Percentiles rank a stretch among this genome's conserved stretches.
These are phyloP conservation scores for Colius striatus DNA, from an alignment of 2,113 vertebrate species.

Conservation along the genomic window DNA sequence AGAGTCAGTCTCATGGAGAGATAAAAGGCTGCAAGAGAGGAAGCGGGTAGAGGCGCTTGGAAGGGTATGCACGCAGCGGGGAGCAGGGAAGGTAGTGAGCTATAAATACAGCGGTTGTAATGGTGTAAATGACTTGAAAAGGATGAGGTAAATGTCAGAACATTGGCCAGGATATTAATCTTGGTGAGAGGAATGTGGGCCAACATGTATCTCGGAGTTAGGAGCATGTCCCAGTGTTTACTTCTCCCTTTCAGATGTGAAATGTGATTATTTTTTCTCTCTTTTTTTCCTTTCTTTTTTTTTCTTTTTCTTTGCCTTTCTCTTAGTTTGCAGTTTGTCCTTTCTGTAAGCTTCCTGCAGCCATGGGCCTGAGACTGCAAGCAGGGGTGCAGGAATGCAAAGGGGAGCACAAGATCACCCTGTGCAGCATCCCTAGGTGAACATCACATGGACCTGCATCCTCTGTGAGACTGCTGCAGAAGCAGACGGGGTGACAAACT, in stretches of 20 bases:
- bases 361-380: background rate
- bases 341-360: background rate
- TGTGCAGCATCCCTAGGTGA: background rate
- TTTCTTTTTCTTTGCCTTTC: background rate
- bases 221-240: background rate
- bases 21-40: constrained; percentile 26
- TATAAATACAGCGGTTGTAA: constrained; percentile 30
- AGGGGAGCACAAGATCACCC: background rate
- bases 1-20: background rate
- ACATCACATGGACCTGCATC: accelerated
- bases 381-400: background rate
- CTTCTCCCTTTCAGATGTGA: background rate
- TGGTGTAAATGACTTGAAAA: constrained; percentile 55
- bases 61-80: background rate
- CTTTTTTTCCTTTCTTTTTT: background rate
- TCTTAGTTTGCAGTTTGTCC: too few relatives aligned
- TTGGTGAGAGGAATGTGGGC: constrained; percentile 44
- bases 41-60: constrained; percentile 2
- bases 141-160: constrained; percentile 57
- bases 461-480: background rate
- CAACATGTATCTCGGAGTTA: constrained; percentile 6
- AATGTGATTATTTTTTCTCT: background rate
- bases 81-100: constrained; percentile 15
- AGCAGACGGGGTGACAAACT: background rate
- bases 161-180: constrained; percentile 48